These are phyloP conservation scores for Mesopsocus fuscifrons DNA, from an alignment of 2,888 invertebrate genomes.

Conservation along the genomic window DNA sequence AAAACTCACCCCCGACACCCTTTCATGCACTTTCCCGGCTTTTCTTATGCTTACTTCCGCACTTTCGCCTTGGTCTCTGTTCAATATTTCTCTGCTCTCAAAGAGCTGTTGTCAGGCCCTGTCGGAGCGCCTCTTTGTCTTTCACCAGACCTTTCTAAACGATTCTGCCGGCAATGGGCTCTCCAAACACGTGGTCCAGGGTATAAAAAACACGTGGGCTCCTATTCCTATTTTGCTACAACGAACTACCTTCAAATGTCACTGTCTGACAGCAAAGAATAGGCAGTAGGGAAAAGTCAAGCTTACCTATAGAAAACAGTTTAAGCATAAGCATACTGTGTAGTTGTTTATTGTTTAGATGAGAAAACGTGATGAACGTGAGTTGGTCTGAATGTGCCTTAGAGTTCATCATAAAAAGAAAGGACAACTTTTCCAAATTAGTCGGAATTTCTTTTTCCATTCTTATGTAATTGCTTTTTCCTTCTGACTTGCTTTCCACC, in stretches of 20 bases:
- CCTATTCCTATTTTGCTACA: too few species aligned
- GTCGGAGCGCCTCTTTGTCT: conserved; percentile 7
- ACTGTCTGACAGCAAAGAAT: neutral
- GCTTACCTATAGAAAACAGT: neutral
- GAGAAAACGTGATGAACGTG: too few species aligned
- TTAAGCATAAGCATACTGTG: neutral
- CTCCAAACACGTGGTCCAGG: too few species aligned
- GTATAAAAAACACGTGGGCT: too few species aligned
- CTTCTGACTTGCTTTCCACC: conserved; percentile 7
- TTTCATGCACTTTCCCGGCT: neutral
- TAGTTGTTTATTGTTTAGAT: too few species aligned
- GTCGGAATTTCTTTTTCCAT: conserved; percentile 3
- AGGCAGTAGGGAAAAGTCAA: neutral
- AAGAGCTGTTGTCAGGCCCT: conserved; percentile 10
- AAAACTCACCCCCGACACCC: conserved; percentile 2
- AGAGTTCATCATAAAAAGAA: conserved; percentile 9
- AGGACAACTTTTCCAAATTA: conserved; percentile 5
- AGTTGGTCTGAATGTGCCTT: too few species aligned
- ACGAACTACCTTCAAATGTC: too few species aligned
- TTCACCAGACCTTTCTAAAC: conserved; percentile 3
- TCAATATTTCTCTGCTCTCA: conserved; percentile 9
- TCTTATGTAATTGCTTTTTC: conserved; percentile 10
- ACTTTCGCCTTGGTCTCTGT: conserved; percentile 2
- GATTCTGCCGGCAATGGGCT: too few species aligned
- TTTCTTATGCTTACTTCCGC: neutral